phyloP scores from a whole-genome alignment of 2,113 vertebrate species.

The Dipodomys stephensi region DNA sequence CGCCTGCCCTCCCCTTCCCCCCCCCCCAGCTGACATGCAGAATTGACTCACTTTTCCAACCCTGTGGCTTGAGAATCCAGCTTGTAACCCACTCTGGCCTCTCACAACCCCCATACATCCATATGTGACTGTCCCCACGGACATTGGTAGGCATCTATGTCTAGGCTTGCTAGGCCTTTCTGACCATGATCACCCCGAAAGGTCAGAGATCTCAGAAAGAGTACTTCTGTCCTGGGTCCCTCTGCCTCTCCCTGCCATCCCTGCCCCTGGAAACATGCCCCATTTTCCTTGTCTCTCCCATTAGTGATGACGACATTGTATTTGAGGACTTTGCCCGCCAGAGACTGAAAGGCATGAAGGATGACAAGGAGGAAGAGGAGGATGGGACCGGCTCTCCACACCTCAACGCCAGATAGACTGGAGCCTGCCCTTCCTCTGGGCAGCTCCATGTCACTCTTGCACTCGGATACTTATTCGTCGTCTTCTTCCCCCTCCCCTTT shows the following conservation, averaged over 20 bases:
- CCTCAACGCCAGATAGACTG: constrained; percentile 91
- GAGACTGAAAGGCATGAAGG: constrained; percentile 93
- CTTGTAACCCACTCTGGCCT: background rate
- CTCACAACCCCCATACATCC: background rate
- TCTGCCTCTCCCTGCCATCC: background rate
- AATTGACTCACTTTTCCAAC: background rate
- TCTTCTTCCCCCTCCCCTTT: constrained; percentile 63
- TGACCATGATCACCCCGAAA: background rate
- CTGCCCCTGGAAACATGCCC: background rate
- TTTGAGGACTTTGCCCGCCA: constrained; percentile 98
- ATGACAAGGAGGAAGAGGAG: constrained; percentile 94
- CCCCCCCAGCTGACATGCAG: background rate
- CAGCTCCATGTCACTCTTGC: constrained; percentile 59
- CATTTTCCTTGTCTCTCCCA: constrained; percentile 39
- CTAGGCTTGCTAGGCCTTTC: no score
- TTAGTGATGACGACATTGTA: constrained; percentile 96
- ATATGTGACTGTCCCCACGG: background rate
- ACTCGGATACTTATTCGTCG: constrained; percentile 78
- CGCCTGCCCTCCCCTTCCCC: no score
- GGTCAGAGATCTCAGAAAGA: background rate
- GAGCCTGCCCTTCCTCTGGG: background rate
- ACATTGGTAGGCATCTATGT: background rate
- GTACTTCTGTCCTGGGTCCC: background rate
- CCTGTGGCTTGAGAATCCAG: background rate
- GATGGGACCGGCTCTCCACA: constrained; percentile 91